phyloP scores from a whole-genome alignment of 2,888 invertebrate species.

The Caenorhabditis imperialis region DNA sequence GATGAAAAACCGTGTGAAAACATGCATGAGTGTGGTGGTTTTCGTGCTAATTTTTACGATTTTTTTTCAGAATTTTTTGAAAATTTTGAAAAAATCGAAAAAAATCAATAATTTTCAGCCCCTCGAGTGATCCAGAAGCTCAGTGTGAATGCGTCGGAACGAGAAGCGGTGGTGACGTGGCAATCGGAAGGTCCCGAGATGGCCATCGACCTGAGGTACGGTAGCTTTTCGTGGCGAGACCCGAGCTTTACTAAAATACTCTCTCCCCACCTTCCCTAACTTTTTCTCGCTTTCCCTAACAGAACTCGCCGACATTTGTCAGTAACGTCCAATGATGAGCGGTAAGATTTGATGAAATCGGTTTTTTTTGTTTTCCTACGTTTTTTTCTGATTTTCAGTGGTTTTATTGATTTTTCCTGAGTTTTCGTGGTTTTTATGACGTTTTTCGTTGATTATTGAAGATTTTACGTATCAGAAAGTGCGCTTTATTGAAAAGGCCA shows the following conservation, averaged over 20 bases:
- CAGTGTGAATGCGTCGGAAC: conserved; percentile 65
- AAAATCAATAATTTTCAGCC: conserved; percentile 71
- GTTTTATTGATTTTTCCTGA: no score
- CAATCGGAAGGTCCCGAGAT: conserved; percentile 61
- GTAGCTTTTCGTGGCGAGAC: background rate
- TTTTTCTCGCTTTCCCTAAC: background rate
- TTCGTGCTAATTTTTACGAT: no score
- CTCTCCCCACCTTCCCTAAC: background rate
- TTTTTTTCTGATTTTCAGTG: background rate
- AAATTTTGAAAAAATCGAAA: no score
- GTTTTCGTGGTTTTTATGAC: no score
- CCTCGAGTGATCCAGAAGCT: conserved; percentile 75
- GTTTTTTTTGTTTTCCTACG: background rate
- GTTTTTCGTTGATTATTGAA: no score
- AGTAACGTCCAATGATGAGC: no score
- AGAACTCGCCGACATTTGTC: conserved; percentile 8
- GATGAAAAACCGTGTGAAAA: conserved; percentile 5
- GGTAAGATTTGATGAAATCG: background rate
- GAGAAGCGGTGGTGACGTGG: conserved; percentile 71
- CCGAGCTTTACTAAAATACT: background rate
- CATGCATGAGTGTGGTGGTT: no score
- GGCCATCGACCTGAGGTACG: conserved; percentile 72
- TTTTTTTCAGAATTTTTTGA: no score
- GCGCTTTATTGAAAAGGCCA: no score
- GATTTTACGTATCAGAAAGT: no score